Percentiles rank a stretch among this genome's conserved stretches.
These are phyloP conservation scores for Periophthalmus modestus DNA, from an alignment of 2,113 vertebrate species.

Conservation along the genomic window DNA sequence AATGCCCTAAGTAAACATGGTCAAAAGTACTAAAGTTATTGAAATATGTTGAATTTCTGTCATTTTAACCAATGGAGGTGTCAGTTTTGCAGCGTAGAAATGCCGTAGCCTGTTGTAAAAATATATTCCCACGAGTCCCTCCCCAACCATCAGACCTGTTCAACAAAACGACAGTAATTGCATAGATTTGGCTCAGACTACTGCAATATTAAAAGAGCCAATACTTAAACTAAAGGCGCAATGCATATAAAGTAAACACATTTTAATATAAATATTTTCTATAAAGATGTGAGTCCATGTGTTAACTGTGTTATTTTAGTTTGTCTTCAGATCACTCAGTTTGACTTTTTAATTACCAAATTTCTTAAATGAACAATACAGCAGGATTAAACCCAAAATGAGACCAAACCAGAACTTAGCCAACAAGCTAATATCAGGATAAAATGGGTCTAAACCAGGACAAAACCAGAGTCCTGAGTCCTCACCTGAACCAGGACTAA, in stretches of 20 bases:
- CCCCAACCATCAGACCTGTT: neutral
- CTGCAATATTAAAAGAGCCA: slow-evolving; percentile 36
- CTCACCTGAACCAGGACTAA: neutral
- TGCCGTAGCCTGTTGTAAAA: slow-evolving; percentile 13
- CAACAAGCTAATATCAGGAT: no score
- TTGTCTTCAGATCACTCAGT: neutral
- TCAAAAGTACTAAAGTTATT: neutral
- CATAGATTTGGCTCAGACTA: neutral
- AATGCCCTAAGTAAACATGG: neutral
- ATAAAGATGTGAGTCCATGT: slow-evolving; percentile 6
- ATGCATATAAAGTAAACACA: slow-evolving; percentile 21
- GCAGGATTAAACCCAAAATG: neutral
- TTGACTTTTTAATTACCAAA: neutral
- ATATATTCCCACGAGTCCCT: neutral
- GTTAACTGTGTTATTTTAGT: neutral
- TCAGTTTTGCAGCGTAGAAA: neutral
- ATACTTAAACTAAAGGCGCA: slow-evolving; percentile 13
- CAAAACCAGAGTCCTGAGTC: neutral
- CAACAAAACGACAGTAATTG: neutral
- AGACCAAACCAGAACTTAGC: no score
- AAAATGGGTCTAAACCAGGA: no score
- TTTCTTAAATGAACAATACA: neutral
- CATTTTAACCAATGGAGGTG: neutral
- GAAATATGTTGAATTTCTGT: neutral
- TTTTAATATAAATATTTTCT: slow-evolving; percentile 25